Percentiles rank a stretch among this genome's conserved stretches.
These are phyloP conservation scores for Lithophane ornitopus DNA, from an alignment of 2,888 invertebrate genomes.

Conservation along the genomic window DNA sequence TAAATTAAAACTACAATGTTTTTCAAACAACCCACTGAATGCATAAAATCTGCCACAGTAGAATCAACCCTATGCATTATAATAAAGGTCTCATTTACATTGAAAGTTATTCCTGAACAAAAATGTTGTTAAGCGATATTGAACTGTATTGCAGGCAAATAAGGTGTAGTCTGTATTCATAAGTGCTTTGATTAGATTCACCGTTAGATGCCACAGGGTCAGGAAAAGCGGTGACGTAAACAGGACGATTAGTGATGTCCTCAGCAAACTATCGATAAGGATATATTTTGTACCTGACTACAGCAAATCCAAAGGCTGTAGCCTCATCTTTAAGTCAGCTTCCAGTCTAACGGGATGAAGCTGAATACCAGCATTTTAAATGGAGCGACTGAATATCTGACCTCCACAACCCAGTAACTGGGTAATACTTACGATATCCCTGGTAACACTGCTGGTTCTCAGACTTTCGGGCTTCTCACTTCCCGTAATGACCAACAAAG, in stretches of 20 bases:
- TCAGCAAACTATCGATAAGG: slow-evolving; percentile 39
- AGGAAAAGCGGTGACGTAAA: slow-evolving; percentile 70
- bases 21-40: slow-evolving; percentile 9
- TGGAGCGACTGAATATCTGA: background rate
- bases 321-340: too few species aligned
- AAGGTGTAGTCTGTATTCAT: slow-evolving; percentile 32
- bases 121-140: slow-evolving; percentile 3
- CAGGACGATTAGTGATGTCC: slow-evolving; percentile 69
- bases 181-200: slow-evolving; percentile 60
- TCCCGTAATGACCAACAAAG: background rate
- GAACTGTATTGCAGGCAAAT: background rate
- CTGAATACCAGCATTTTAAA: background rate
- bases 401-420: background rate
- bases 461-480: too few species aligned
- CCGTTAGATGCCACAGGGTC: slow-evolving; percentile 64
- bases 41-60: slow-evolving; percentile 17
- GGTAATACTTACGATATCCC: background rate
- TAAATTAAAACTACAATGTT: slow-evolving; percentile 13
- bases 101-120: slow-evolving; percentile 5
- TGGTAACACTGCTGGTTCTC: background rate
- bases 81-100: slow-evolving; percentile 5
- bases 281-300: background rate
- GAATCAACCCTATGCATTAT: slow-evolving; percentile 10
- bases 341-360: too few species aligned
- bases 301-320: background rate